Conservation (phyloP, 1,140 invertebrate species). For the Plutomurus gul region DNA sequence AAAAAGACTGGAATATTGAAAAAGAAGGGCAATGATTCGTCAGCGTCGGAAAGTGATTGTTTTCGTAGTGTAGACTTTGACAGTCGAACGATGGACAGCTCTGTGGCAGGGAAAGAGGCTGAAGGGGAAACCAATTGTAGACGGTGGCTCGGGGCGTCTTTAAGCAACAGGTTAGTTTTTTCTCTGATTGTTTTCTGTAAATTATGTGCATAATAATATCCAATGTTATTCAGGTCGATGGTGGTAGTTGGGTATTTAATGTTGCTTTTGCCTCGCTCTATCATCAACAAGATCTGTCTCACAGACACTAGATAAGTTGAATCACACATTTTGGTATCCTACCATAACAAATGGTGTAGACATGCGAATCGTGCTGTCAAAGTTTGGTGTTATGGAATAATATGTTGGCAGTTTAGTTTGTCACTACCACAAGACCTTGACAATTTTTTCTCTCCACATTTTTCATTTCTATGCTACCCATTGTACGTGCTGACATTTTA, state of each 20-base stretch:
- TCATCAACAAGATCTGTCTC: too few relatives aligned
- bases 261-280: too few relatives aligned
- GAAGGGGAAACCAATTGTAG: background rate
- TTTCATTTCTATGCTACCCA: too few relatives aligned
- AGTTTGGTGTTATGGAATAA: too few relatives aligned
- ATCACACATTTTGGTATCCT: too few relatives aligned
- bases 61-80: background rate
- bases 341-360: too few relatives aligned
- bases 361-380: too few relatives aligned
- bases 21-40: constrained; percentile 1
- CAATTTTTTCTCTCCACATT: background rate
- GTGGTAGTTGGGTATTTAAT: too few relatives aligned
- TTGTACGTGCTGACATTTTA: too few relatives aligned
- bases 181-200: background rate
- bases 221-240: background rate
- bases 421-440: background rate
- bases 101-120: background rate
- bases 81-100: background rate
- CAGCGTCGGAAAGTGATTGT: background rate
- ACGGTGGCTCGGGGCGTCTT: background rate
- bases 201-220: background rate
- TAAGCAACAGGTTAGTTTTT: constrained; percentile 9
- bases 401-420: background rate
- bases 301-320: too few relatives aligned
- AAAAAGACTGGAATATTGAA: constrained; percentile 41